Evolutionary conservation across 2,888 invertebrate species (phyloP).

Genomic region (Eretmocerus hayati): DNA sequence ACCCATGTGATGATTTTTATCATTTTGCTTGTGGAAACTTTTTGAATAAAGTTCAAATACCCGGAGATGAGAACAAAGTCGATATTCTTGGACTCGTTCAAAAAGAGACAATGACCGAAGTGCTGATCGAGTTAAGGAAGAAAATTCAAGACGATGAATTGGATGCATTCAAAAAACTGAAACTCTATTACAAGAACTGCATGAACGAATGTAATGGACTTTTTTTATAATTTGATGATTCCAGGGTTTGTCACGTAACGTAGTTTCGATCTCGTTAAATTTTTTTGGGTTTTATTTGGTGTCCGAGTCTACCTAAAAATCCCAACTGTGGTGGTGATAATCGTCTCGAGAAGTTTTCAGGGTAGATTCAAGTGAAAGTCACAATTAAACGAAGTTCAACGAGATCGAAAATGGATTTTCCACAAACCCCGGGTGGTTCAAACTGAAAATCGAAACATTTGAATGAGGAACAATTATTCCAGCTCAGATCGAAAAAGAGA

Average conservation of each 20-base stretch:
- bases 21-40: slow-evolving; percentile 70
- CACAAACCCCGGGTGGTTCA: too few relatives aligned
- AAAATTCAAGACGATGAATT: slow-evolving; percentile 37
- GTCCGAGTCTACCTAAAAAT: too few relatives aligned
- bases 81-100: slow-evolving; percentile 56
- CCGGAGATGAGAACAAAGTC: slow-evolving; percentile 71
- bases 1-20: slow-evolving; percentile 74
- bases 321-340: too few relatives aligned
- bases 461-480: slow-evolving; percentile 22
- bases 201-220: slow-evolving; percentile 81
- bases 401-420: too few relatives aligned
- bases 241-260: too few relatives aligned
- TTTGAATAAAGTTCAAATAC: slow-evolving; percentile 61
- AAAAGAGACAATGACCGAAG: background rate
- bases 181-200: slow-evolving; percentile 73
- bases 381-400: too few relatives aligned
- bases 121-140: slow-evolving; percentile 37
- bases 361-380: too few relatives aligned
- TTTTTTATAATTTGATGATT: too few relatives aligned
- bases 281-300: too few relatives aligned
- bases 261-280: too few relatives aligned
- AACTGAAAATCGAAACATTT: too few relatives aligned
- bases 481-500: slow-evolving; percentile 73
- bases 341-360: too few relatives aligned
- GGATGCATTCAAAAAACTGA: slow-evolving; percentile 7